phyloP scores from a whole-genome alignment of 2,888 invertebrate genomes.

The Apamea sordens region DNA sequence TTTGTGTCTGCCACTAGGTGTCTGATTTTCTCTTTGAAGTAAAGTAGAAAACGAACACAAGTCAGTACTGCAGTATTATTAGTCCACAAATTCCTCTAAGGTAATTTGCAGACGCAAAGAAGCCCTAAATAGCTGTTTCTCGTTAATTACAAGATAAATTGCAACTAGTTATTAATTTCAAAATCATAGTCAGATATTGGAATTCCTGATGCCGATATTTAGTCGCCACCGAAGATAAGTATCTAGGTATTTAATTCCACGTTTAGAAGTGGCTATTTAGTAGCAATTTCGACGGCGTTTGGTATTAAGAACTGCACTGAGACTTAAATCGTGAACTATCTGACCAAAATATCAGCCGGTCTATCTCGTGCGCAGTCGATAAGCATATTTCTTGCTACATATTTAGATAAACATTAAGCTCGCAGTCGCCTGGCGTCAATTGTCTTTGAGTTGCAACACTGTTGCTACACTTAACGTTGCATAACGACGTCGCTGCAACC shows the following conservation, averaged over 20 bases:
- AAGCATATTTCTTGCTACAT: constrained; percentile 59
- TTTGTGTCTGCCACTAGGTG: constrained; percentile 9
- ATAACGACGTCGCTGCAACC: constrained; percentile 41
- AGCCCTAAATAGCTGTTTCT: constrained; percentile 44
- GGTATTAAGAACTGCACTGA: constrained; percentile 54
- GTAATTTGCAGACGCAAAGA: constrained; percentile 45
- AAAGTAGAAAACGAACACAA: constrained; percentile 17
- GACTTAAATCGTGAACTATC: constrained; percentile 59
- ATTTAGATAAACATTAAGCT: constrained; percentile 58
- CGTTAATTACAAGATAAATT: constrained; percentile 60
- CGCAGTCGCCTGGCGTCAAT: constrained; percentile 48
- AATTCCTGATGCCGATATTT: constrained; percentile 57
- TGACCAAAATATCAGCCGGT: constrained; percentile 49
- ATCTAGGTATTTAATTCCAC: constrained; percentile 59
- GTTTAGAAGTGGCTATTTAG: constrained; percentile 56
- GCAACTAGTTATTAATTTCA: constrained; percentile 54
- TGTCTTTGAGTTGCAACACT: constrained; percentile 57
- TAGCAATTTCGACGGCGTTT: constrained; percentile 47
- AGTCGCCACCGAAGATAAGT: constrained; percentile 52
- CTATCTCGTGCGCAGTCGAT: constrained; percentile 48
- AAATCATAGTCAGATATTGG: constrained; percentile 53
- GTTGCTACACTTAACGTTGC: constrained; percentile 44
- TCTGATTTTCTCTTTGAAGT: constrained; percentile 25
- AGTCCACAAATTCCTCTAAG: constrained; percentile 18
- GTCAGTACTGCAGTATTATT: constrained; percentile 18